Conservation (phyloP, 2,797 vertebrate species). For the Emys orbicularis region DNA sequence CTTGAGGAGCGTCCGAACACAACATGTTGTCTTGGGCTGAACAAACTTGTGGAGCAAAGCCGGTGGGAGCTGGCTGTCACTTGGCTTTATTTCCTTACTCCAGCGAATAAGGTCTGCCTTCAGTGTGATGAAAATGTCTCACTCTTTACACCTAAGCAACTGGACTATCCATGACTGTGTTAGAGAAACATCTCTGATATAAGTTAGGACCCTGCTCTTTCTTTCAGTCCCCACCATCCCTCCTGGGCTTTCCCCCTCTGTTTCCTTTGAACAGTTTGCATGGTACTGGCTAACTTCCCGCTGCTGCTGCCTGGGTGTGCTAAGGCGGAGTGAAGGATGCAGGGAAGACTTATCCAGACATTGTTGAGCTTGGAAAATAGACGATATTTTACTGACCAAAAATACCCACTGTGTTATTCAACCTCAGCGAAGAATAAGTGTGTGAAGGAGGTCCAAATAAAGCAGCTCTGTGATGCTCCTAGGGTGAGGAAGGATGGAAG, state of each 20-base stretch:
- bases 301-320: not conserved
- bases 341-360: not conserved
- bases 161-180: not conserved
- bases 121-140: conserved; percentile 48
- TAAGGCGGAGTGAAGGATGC: not conserved
- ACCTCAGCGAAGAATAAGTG: not conserved
- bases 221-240: not conserved
- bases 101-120: conserved; percentile 13
- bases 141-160: conserved; percentile 34
- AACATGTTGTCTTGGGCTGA: not conserved
- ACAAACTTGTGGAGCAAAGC: conserved; percentile 36
- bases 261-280: not conserved
- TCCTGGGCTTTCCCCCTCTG: not conserved
- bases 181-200: not conserved
- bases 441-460: not conserved
- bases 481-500: not conserved
- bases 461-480: not conserved
- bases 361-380: not conserved
- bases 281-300: not conserved
- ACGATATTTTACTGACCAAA: not conserved
- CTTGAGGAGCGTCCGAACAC: not conserved
- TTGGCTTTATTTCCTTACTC: conserved; percentile 61
- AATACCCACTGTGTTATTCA: not conserved
- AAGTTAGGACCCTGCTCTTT: not conserved
- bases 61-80: conserved; percentile 16